These are phyloP conservation scores for Bathynomus jamesi DNA, from an alignment of 1,140 invertebrate genomes.

Conservation along the genomic window DNA sequence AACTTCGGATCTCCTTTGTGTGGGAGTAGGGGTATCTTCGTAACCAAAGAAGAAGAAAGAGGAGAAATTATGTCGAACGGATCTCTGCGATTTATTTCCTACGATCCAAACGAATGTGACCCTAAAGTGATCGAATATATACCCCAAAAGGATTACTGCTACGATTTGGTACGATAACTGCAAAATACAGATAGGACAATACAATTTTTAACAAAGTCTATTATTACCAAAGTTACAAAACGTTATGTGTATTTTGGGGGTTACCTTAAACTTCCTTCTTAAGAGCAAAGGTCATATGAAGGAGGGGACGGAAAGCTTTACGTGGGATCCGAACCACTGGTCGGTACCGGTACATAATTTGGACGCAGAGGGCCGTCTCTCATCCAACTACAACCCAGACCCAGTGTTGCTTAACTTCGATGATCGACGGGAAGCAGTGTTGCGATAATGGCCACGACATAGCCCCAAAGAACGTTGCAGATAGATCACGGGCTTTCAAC, in stretches of 20 bases:
- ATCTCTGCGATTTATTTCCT: conserved; percentile 5
- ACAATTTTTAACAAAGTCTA: neutral
- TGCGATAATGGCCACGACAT: no score
- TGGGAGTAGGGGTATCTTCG: neutral
- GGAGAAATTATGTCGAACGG: conserved; percentile 1
- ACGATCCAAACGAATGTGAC: conserved; percentile 12
- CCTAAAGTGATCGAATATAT: conserved; percentile 5
- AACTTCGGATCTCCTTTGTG: neutral
- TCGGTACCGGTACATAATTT: neutral
- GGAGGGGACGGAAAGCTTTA: no score
- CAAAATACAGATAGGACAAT: neutral
- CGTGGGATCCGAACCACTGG: no score
- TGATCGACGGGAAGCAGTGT: no score
- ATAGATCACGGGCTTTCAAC: no score
- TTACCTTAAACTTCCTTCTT: neutral
- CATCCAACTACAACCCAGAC: no score
- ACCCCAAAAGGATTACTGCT: conserved; percentile 6
- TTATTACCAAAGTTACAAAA: neutral
- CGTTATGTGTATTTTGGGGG: neutral
- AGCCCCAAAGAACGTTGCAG: no score
- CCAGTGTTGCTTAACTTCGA: no score
- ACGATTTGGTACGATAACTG: neutral
- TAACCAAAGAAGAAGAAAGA: neutral
- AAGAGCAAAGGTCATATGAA: no score
- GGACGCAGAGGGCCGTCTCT: no score